A percentile compares a stretch with the other conserved stretches of the same genome.
These are phyloP conservation scores for Drosophila affinis DNA, from an alignment of 2,888 invertebrate genomes.

Conservation along the genomic window DNA sequence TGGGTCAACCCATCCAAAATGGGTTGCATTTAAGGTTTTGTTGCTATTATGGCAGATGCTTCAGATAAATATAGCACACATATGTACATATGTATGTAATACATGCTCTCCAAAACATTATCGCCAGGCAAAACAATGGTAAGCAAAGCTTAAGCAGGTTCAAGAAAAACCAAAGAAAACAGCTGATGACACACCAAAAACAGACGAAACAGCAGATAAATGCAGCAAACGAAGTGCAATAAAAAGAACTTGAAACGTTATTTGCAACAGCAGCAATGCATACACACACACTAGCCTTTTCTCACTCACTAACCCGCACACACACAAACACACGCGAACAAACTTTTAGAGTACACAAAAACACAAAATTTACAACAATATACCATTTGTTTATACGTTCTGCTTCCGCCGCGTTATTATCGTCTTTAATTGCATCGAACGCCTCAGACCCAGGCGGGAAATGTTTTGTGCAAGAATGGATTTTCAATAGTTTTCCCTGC, in stretches of 20 bases:
- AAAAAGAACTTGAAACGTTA: constrained; percentile 27
- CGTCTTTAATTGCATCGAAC: constrained; percentile 9
- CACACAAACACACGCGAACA: constrained; percentile 14
- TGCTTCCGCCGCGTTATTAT: constrained; percentile 23
- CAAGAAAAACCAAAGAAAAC: constrained; percentile 41
- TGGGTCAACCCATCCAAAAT: constrained; percentile 62
- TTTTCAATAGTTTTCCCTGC: constrained; percentile 26
- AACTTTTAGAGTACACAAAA: constrained; percentile 6
- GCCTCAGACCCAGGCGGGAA: constrained; percentile 1
- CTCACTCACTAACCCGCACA: constrained; percentile 7
- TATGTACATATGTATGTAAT: neutral
- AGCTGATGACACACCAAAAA: constrained; percentile 58
- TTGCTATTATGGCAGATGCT: constrained; percentile 6
- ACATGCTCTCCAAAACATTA: neutral
- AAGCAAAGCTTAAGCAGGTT: constrained; percentile 17
- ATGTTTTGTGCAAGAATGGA: constrained; percentile 22
- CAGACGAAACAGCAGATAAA: constrained; percentile 20
- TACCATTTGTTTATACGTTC: constrained; percentile 73
- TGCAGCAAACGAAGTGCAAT: constrained; percentile 25
- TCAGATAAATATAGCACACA: constrained; percentile 30
- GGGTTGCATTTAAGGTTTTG: constrained; percentile 33
- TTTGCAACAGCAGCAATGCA: constrained; percentile 31
- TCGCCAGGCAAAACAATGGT: constrained; percentile 9
- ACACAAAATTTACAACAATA: constrained; percentile 8
- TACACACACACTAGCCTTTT: constrained; percentile 18